Evolutionary conservation across 2,888 invertebrate genomes (phyloP), one percentile per base, ranked within the genome.

Genomic region (Brenthis daphne): DNA sequence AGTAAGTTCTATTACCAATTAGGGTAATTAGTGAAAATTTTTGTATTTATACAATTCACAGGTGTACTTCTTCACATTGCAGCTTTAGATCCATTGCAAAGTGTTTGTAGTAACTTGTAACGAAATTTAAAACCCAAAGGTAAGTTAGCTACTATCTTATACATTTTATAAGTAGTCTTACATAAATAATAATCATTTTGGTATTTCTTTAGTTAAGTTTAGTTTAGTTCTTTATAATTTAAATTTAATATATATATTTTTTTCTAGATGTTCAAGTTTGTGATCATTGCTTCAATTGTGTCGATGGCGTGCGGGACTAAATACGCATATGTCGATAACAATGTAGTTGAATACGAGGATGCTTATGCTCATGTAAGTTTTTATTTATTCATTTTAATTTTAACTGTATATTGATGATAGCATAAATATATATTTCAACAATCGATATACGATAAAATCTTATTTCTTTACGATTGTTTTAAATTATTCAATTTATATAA

Each of bases 291-390:
- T 55, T 58, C 78, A 2, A 54, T 77, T 37, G 6, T 82, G 8
- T 68, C 75, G n/a, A 65, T 68, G 63, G 73, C 68, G 1, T 69
- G 70, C 43, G 71, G 75, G 57, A 57, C 65, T 3, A 73, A 76
- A 33, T 69, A 76, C 33, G 71, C 74, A 5, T 77, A 80, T 4
- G 70, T 78, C 6, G 77, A 77, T 50, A 80, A 81, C 43, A 81
- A 82, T 57, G 51, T 78, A 24, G 77, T 83, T n/a, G 80, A 79
- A 71, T 80, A 75, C 74, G 76, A 75, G 48, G 69, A 73, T 37
- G 65, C 66, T 51, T 75, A 76, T 1, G 69, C 73, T 64, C 76
- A 74, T 43, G 81, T 82, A 76, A 76, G 77, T 79, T 29, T n/a
- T 50, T 11, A 12, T 11, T 43, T 43, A 43, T 8, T 11, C 11